Conservation (phyloP, 30 jellyfish, hydroid and myxozoan genomes). For the Chrysaora quinquecirrha region DNA sequence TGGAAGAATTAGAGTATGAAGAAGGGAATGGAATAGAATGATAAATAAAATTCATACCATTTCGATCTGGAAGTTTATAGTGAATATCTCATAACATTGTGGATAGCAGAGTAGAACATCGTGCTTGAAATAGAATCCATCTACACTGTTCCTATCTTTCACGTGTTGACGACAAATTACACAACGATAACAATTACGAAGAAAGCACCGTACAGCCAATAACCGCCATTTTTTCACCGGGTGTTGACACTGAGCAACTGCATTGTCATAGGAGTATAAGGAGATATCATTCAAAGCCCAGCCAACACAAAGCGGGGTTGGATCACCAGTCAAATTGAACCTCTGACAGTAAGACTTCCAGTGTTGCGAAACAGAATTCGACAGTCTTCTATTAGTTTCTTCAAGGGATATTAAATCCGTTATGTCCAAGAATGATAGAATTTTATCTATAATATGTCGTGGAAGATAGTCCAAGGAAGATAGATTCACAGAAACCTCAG, state of each 20-base stretch:
- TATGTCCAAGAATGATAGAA: constrained; percentile 9
- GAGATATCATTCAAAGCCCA: constrained; percentile 53
- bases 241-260: constrained; percentile 25
- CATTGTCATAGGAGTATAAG: constrained; percentile 50
- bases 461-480: constrained; percentile 38
- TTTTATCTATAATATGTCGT: constrained; percentile 25
- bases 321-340: constrained; percentile 10
- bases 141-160: constrained; percentile 61
- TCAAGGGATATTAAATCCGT: constrained; percentile 41
- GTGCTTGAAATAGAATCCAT: constrained; percentile 56
- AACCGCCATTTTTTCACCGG: constrained; percentile 55
- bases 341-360: constrained; percentile 53
- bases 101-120: constrained; percentile 66
- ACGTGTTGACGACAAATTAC: constrained; percentile 64
- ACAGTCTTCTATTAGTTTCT: not conserved
- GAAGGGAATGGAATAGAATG: not conserved
- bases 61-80: constrained; percentile 32
- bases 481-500: not conserved
- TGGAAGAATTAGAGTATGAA: not conserved
- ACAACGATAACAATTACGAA: constrained; percentile 33
- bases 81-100: constrained; percentile 44
- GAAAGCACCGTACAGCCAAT: constrained; percentile 43
- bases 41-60: constrained; percentile 38
- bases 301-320: constrained; percentile 69
- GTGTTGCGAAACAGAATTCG: constrained; percentile 7